Conservation (phyloP, 2,797 vertebrate genomes). For the Loriculus beryllinus region DNA sequence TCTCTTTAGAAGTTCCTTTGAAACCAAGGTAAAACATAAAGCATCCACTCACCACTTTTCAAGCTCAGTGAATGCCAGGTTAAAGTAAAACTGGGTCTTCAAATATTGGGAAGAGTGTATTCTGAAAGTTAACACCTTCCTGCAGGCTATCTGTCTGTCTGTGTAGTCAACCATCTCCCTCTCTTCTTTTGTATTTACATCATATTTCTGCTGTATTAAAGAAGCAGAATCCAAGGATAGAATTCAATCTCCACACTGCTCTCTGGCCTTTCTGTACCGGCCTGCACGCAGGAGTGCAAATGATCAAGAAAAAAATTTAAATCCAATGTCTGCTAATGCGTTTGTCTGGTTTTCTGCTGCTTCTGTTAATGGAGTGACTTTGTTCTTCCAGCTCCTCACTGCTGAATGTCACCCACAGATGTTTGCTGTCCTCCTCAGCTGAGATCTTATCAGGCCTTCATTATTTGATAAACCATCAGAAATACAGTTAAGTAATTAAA, state of each 20-base stretch:
- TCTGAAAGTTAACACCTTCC: neutral
- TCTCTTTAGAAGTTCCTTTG: neutral
- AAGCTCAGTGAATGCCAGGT: neutral
- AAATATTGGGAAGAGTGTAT: neutral
- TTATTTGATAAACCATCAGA: slow-evolving; percentile 63
- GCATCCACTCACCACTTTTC: neutral
- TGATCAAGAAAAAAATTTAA: neutral
- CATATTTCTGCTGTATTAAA: neutral
- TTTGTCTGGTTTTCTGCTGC: neutral
- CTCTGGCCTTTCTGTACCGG: neutral
- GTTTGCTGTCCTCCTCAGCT: slow-evolving; percentile 20
- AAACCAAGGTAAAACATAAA: neutral
- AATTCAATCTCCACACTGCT: neutral
- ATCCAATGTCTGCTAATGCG: neutral
- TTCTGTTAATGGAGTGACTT: slow-evolving; percentile 5
- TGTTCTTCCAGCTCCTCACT: neutral
- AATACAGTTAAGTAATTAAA: slow-evolving; percentile 48
- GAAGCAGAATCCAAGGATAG: neutral
- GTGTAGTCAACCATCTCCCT: neutral
- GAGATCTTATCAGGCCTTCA: slow-evolving; percentile 42
- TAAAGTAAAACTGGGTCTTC: neutral
- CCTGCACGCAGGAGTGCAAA: neutral
- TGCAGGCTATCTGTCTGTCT: neutral
- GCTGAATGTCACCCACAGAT: slow-evolving; percentile 37
- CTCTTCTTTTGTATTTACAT: neutral